These are phyloP conservation scores for Vanessa tameamea DNA, from an alignment of 1,140 invertebrate species.

Conservation along the genomic window DNA sequence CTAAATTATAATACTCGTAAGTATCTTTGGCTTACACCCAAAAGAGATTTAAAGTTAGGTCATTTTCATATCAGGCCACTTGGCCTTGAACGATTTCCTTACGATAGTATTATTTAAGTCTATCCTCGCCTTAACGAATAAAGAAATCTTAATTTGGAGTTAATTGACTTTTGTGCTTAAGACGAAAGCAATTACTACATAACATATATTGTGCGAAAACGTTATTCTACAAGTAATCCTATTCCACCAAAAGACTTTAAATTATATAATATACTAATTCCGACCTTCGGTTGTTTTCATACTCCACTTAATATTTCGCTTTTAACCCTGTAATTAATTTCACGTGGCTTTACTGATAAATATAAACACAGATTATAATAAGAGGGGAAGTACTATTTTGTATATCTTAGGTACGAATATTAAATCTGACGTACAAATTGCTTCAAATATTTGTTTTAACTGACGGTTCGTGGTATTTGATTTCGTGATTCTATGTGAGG, in stretches of 20 bases:
- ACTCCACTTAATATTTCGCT: slow-evolving; percentile 47
- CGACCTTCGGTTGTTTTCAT: slow-evolving; percentile 38
- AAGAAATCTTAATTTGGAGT: background rate
- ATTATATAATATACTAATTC: slow-evolving; percentile 9
- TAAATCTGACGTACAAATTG: slow-evolving; percentile 36
- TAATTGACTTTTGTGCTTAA: background rate
- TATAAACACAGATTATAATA: slow-evolving; percentile 54
- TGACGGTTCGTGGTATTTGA: slow-evolving; percentile 7
- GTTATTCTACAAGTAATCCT: too few relatives aligned
- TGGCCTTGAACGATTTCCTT: slow-evolving; percentile 21
- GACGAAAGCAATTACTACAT: background rate
- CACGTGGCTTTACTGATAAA: slow-evolving; percentile 48
- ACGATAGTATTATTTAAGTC: background rate
- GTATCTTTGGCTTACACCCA: slow-evolving; percentile 32
- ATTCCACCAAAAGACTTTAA: too few relatives aligned
- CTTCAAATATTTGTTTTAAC: slow-evolving; percentile 34
- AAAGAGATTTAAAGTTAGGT: slow-evolving; percentile 36
- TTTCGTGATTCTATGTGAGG: background rate
- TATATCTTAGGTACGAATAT: slow-evolving; percentile 41
- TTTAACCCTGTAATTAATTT: slow-evolving; percentile 55
- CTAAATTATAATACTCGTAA: slow-evolving; percentile 27
- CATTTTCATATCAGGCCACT: slow-evolving; percentile 29
- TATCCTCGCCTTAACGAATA: background rate
- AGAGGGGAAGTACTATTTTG: slow-evolving; percentile 38
- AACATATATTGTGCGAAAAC: too few relatives aligned